These are phyloP conservation scores for Bradypodion pumilum DNA, from an alignment of 2,797 vertebrate genomes.

Conservation along the genomic window DNA sequence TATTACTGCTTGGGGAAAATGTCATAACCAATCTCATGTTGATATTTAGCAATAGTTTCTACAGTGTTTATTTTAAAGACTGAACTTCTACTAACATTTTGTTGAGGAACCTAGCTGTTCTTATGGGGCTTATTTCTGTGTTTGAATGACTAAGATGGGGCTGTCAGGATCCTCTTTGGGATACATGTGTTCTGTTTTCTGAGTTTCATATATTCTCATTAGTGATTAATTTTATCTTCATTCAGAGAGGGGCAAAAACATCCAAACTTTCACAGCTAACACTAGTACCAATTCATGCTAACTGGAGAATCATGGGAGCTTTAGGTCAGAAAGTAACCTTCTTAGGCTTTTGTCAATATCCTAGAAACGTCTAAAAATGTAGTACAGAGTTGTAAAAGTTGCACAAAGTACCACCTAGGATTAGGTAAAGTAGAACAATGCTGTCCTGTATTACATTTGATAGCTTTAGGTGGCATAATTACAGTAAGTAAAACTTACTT, in stretches of 20 bases:
- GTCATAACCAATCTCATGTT: neutral
- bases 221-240: neutral
- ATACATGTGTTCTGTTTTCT: neutral
- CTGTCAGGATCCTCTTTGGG: too few species aligned
- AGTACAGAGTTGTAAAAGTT: neutral
- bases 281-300: too few species aligned
- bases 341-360: too few species aligned
- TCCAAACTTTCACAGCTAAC: too few species aligned
- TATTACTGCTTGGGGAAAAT: neutral
- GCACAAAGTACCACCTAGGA: neutral
- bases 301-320: too few species aligned
- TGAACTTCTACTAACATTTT: neutral
- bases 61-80: neutral
- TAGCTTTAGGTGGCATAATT: neutral
- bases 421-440: neutral
- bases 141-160: neutral
- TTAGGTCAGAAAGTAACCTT: too few species aligned
- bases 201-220: neutral
- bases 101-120: neutral
- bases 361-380: neutral
- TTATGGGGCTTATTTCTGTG: neutral
- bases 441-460: neutral
- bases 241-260: too few species aligned
- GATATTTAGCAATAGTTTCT: neutral
- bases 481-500: slow-evolving; percentile 22